These are phyloP conservation scores for Narcine bancroftii DNA, from an alignment of 2,113 vertebrate genomes.

Conservation along the genomic window DNA sequence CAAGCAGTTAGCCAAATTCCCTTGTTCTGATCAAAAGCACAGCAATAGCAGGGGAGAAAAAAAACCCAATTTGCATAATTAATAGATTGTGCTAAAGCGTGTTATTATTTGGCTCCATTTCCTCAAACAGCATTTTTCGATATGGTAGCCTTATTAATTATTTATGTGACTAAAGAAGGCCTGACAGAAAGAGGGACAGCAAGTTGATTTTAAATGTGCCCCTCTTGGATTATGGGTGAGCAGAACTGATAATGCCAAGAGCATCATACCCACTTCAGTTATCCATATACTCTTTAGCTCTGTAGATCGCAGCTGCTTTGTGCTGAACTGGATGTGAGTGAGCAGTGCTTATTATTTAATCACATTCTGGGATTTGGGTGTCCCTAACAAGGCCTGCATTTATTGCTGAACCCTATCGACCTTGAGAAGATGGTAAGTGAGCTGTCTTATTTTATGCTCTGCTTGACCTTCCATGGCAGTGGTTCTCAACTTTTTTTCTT, in stretches of 20 bases:
- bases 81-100: constrained; percentile 29
- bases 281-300: background rate
- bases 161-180: constrained; percentile 9
- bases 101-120: background rate
- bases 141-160: constrained; percentile 10
- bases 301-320: no score
- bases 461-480: no score
- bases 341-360: no score
- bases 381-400: no score
- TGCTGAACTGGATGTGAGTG: no score
- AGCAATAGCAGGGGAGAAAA: constrained; percentile 1
- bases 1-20: constrained; percentile 20
- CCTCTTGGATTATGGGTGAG: background rate
- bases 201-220: background rate
- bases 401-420: no score
- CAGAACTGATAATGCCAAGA: background rate
- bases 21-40: constrained; percentile 17
- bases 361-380: no score
- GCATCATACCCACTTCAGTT: background rate
- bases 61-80: constrained; percentile 34
- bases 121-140: background rate
- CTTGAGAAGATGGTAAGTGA: no score
- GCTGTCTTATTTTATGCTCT: no score
- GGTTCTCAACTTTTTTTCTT: no score
- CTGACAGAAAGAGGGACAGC: background rate